Percentiles rank a stretch among this genome's conserved stretches.
Conservation (phyloP, 2,113 vertebrate species). For the Sceloporus undulatus region DNA sequence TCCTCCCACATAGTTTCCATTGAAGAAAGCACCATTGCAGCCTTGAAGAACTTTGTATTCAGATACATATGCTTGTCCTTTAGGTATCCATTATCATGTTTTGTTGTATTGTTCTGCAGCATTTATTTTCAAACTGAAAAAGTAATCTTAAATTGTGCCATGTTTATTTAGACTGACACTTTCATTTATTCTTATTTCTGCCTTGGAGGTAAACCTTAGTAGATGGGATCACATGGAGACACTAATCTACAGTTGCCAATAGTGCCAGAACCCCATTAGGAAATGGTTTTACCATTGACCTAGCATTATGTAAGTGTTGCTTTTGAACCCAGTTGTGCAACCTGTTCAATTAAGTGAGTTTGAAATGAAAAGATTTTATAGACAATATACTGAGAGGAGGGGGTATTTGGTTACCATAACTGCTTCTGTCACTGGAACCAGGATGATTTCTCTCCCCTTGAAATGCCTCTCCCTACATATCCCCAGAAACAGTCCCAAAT, state of each 20-base stretch:
- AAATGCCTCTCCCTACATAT: background rate
- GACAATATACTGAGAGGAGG: too few species aligned
- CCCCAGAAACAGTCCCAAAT: too few species aligned
- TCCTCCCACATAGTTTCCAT: background rate
- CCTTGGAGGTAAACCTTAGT: background rate
- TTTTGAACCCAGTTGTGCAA: background rate
- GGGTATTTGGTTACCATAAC: background rate
- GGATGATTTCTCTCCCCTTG: too few species aligned
- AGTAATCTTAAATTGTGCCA: conserved; percentile 7
- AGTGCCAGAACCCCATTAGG: background rate
- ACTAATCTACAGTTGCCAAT: background rate
- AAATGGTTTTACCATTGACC: background rate
- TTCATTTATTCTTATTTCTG: background rate
- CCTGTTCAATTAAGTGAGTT: background rate
- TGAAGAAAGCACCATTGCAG: conserved; percentile 22
- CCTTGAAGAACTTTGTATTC: conserved; percentile 3
- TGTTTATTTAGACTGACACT: background rate
- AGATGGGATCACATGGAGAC: background rate
- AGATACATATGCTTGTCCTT: background rate
- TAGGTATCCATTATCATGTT: background rate
- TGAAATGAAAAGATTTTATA: background rate
- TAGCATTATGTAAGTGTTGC: background rate
- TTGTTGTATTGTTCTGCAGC: conserved; percentile 3
- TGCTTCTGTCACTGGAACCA: too few species aligned
- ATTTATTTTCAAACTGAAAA: conserved; percentile 28